A percentile compares a stretch with the other conserved stretches of the same genome.
Evolutionary conservation across 2,797 vertebrate genomes (phyloP).

Genomic region (Girardinus metallicus): DNA sequence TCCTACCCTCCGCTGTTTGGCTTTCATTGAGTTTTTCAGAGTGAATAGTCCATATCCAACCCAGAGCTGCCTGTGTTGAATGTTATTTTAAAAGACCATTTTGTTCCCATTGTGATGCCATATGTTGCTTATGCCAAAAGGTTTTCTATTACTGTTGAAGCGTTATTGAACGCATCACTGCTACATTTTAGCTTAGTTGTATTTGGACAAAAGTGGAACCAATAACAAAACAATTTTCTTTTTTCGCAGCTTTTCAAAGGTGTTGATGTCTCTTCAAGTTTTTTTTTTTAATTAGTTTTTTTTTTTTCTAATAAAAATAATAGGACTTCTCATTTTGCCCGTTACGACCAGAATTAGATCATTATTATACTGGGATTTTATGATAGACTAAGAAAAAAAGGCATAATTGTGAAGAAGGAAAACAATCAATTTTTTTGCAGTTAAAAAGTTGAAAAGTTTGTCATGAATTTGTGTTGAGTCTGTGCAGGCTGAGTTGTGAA

Average conservation of each 20-base stretch:
- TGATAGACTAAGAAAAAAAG: neutral
- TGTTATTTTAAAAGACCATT: neutral
- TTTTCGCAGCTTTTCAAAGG: neutral
- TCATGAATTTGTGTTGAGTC: neutral
- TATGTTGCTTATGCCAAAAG: neutral
- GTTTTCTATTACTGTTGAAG: neutral
- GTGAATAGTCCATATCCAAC: neutral
- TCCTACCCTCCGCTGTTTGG: neutral
- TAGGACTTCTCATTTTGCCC: neutral
- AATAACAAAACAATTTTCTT: neutral
- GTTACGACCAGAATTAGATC: neutral
- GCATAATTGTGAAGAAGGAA: neutral
- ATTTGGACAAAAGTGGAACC: neutral
- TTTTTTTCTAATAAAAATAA: no score
- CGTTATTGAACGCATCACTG: neutral
- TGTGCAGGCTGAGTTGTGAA: neutral
- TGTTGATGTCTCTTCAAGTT: neutral
- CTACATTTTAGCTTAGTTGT: neutral
- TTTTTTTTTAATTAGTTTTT: no score
- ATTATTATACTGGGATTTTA: neutral
- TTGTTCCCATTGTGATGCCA: neutral
- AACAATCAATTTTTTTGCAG: neutral
- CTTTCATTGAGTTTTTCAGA: neutral
- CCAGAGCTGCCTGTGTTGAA: neutral
- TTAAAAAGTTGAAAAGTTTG: neutral